Evolutionary conservation across 1,140 invertebrate species (phyloP).

Genomic region (Drosophila tropicalis): DNA sequence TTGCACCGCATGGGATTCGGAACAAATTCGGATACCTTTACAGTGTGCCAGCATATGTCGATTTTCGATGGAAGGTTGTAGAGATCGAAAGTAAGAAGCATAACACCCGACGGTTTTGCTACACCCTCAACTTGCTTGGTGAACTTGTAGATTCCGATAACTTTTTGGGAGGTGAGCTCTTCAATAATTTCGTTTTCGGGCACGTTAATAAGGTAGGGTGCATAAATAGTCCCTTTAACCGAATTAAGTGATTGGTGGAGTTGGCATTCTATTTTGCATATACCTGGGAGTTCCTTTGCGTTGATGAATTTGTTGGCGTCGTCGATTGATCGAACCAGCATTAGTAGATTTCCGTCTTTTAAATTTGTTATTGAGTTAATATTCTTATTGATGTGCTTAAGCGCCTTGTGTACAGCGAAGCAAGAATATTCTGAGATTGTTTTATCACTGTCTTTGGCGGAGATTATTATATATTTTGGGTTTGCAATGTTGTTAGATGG

Average conservation of each 20-base stretch:
- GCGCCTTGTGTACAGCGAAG: background rate
- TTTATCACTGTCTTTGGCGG: conserved; percentile 6
- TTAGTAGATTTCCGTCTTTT: conserved; percentile 3
- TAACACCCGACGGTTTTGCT: conserved; percentile 5
- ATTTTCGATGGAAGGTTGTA: conserved; percentile 28
- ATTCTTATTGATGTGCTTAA: background rate
- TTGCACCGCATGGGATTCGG: conserved; percentile 29
- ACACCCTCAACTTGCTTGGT: background rate
- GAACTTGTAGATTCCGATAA: background rate
- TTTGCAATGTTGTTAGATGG: background rate
- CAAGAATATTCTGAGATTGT: background rate
- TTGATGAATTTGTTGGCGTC: background rate
- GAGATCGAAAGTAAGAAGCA: conserved; percentile 4
- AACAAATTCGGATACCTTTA: conserved; percentile 14
- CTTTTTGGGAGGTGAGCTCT: background rate
- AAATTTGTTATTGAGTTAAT: background rate
- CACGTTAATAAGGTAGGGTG: background rate
- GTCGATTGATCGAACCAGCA: background rate
- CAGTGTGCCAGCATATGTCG: conserved; percentile 20
- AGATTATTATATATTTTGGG: conserved; percentile 10
- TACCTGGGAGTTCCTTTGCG: conserved; percentile 1
- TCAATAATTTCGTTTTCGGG: background rate
- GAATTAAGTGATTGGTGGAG: conserved; percentile 9
- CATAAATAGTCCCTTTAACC: conserved; percentile 3
- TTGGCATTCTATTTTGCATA: conserved; percentile 1